A percentile compares a stretch with the other conserved stretches of the same genome.
Evolutionary conservation across 2,888 invertebrate species (phyloP).

Genomic region (Aspidapion aeneum): DNA sequence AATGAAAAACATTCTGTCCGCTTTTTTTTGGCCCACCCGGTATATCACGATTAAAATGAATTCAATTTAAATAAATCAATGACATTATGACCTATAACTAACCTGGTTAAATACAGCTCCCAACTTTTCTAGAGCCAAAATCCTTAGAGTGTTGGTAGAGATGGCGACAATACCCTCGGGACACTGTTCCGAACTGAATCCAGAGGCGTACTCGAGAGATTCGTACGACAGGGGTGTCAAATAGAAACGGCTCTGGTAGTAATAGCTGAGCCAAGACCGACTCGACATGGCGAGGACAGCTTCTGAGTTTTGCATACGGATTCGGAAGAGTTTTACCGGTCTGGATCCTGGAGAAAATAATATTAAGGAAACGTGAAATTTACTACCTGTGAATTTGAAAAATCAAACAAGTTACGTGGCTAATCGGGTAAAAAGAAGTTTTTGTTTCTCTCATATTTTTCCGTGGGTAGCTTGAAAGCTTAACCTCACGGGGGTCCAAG

Average conservation of each 20-base stretch:
- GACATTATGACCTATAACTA: too few species aligned
- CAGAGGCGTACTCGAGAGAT: conserved; percentile 94
- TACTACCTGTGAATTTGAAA: too few species aligned
- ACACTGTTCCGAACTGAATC: conserved; percentile 96
- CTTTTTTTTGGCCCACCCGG: too few species aligned
- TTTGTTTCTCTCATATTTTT: too few species aligned
- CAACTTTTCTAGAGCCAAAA: conserved; percentile 95
- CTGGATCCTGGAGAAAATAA: conserved; percentile 54
- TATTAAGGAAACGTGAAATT: too few species aligned
- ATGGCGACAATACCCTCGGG: conserved; percentile 99
- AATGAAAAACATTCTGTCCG: too few species aligned
- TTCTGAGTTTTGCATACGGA: conserved; percentile 93
- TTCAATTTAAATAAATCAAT: too few species aligned
- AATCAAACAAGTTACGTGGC: too few species aligned
- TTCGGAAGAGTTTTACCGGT: conserved; percentile 86
- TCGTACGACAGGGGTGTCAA: conserved; percentile 95
- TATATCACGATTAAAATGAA: too few species aligned
- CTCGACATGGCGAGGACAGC: conserved; percentile 98
- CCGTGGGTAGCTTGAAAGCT: too few species aligned
- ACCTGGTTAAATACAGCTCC: conserved; percentile 97
- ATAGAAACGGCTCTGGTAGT: conserved; percentile 95
- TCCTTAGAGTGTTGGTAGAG: conserved; percentile 90
- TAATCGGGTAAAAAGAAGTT: too few species aligned
- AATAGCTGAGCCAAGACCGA: conserved; percentile 97
- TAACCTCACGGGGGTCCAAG: too few species aligned